phyloP scores from a whole-genome alignment of 2,797 vertebrate genomes.

The Lepilemur septentrionalis region DNA sequence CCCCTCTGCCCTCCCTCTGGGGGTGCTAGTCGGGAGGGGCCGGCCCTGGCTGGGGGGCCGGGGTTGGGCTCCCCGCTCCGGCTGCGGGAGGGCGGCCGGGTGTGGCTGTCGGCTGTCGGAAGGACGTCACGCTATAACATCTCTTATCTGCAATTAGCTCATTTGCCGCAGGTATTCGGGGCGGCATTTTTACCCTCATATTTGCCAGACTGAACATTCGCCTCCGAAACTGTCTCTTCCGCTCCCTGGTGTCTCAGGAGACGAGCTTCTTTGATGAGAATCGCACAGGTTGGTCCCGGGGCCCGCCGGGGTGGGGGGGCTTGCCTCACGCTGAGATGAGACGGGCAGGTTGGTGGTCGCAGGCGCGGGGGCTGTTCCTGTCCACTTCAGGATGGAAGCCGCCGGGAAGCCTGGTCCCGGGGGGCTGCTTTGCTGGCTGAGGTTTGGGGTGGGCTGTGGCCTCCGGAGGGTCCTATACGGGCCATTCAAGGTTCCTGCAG shows the following conservation, averaged over 20 bases:
- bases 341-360: rapidly evolving
- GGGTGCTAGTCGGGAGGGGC: background rate
- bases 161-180: slow-evolving; percentile 93
- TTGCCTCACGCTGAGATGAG: rapidly evolving
- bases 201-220: slow-evolving; percentile 95
- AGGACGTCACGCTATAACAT: slow-evolving; percentile 79
- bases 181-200: slow-evolving; percentile 93
- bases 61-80: background rate
- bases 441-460: background rate
- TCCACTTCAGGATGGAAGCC: background rate
- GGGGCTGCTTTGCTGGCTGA: background rate
- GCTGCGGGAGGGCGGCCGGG: background rate
- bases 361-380: background rate
- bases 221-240: slow-evolving; percentile 94
- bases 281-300: slow-evolving; percentile 91
- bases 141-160: slow-evolving; percentile 92
- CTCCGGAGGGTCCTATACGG: background rate
- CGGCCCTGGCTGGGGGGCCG: background rate
- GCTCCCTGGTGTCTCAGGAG: slow-evolving; percentile 94
- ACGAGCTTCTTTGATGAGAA: slow-evolving; percentile 97
- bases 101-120: background rate
- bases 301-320: background rate
- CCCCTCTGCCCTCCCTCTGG: background rate
- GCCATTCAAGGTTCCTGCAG: background rate
- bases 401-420: background rate